phyloP scores from a whole-genome alignment of 2,113 vertebrate species.

The Falco punctatus region DNA sequence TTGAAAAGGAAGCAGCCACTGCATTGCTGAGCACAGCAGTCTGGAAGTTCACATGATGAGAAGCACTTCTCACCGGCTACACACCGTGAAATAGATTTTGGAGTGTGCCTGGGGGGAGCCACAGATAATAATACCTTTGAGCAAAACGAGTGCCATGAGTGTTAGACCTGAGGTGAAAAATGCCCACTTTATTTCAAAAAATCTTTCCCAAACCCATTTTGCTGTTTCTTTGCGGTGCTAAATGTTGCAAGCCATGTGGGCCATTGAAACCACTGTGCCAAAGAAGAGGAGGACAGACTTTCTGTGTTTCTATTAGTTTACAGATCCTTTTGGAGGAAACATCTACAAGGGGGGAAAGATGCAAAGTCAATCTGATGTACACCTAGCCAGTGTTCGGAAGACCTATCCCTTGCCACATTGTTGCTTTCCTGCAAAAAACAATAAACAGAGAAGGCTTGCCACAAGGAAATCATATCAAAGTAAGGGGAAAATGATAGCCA shows the following conservation, averaged over 20 bases:
- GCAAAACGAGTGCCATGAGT: not conserved
- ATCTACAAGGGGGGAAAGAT: not conserved
- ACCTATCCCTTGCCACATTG: accelerated
- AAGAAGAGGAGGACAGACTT: not conserved
- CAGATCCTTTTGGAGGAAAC: not conserved
- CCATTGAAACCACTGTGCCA: not conserved
- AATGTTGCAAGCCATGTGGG: not conserved
- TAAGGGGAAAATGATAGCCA: not conserved
- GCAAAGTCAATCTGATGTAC: not conserved
- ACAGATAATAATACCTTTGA: not conserved
- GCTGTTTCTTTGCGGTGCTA: not conserved
- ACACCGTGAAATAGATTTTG: not conserved
- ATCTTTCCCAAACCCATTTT: not conserved
- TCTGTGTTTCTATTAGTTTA: not conserved
- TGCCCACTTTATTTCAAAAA: not conserved
- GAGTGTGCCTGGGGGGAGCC: not conserved
- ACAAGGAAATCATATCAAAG: not conserved
- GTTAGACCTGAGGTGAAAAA: not conserved
- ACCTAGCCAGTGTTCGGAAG: not conserved
- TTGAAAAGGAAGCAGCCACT: not conserved
- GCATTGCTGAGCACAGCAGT: constrained; percentile 1
- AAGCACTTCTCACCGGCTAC: not conserved
- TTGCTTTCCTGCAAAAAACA: not conserved
- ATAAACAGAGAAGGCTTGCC: not conserved
- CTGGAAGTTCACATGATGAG: not conserved